Base-by-base conservation (phyloP, 1,140 invertebrate genomes). In the Aricia agestis region DNA sequence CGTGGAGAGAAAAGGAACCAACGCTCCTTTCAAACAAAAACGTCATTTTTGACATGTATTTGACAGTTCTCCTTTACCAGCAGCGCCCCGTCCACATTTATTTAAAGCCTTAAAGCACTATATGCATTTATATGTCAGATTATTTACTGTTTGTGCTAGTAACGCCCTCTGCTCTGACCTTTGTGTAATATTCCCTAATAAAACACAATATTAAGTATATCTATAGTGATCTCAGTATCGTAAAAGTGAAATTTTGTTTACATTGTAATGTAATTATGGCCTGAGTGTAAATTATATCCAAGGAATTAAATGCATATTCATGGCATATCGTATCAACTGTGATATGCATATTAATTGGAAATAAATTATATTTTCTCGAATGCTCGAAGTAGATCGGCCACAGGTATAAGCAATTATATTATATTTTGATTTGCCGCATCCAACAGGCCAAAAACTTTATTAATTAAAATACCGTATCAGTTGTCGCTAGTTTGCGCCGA, bases 101-200 rank as follows among this genome's bases (percentile, higher is more conserved):
- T n/a, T n/a, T n/a, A n/a, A n/a, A n/a, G n/a, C n/a, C n/a, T n/a
- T n/a, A n/a, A n/a, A n/a, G n/a, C n/a, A n/a, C n/a, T n/a, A n/a
- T n/a, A n/a, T 25, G 25, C 25, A 25, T 25, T 1, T 25, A 25
- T 3, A 25, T 25, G 25, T 25, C 25, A 25, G 25, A 25, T 25
- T 25, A 25, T 25, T 25, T 25, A 25, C 25, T 25, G 25, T 25
- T 25, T 25, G 25, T 25, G 25, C 25, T 25, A 25, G 25, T 25
- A 25, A 3, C 3, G 3, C 25, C 25, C 25, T 25, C 25, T 25
- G 25, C 3, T 25, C 1, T 25, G 25, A 25, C 25, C 1, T 25
- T 25, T 25, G 25, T 25, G 25, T 25, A 25, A 42, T 69, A 69
- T 19, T 69, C 25, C 57, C 59, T n/a, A n/a, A n/a, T n/a, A 69